phyloP scores from a whole-genome alignment of 2,113 vertebrate species.

The Lamprotornis superbus region DNA sequence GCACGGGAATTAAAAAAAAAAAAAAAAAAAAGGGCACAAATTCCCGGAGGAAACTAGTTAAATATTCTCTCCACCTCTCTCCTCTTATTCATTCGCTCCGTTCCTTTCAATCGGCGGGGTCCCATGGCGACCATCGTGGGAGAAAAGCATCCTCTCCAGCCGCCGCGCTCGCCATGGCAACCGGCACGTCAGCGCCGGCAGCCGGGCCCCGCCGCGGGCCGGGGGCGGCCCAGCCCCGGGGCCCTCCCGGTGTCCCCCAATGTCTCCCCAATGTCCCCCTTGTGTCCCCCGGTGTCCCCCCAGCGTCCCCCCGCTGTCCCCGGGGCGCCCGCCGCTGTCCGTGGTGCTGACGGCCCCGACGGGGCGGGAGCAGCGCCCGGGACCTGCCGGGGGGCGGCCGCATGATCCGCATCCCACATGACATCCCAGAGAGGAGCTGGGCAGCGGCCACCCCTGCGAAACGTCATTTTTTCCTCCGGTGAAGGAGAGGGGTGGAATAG shows the following conservation, averaged over 20 bases:
- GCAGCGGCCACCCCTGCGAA: not conserved
- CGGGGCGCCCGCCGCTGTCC: not conserved
- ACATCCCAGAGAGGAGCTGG: constrained; percentile 10
- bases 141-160: constrained; percentile 68
- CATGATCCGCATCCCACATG: constrained; percentile 65
- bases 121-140: constrained; percentile 71
- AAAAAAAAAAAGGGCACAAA: not conserved
- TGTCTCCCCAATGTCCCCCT: not conserved
- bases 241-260: not conserved
- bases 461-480: constrained; percentile 26
- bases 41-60: constrained; percentile 9
- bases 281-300: not conserved
- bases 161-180: constrained; percentile 77
- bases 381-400: not conserved
- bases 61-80: not conserved
- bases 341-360: not conserved
- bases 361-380: not conserved
- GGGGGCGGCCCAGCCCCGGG: not conserved
- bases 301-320: not conserved
- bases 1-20: not conserved
- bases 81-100: not conserved
- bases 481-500: not conserved
- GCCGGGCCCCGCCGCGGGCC: not conserved
- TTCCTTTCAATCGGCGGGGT: constrained; percentile 53
- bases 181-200: constrained; percentile 61